Evolutionary conservation across 35 echinoderm and acorn worm genomes (phyloP).

Genomic region (Holothuria glaberrima): DNA sequence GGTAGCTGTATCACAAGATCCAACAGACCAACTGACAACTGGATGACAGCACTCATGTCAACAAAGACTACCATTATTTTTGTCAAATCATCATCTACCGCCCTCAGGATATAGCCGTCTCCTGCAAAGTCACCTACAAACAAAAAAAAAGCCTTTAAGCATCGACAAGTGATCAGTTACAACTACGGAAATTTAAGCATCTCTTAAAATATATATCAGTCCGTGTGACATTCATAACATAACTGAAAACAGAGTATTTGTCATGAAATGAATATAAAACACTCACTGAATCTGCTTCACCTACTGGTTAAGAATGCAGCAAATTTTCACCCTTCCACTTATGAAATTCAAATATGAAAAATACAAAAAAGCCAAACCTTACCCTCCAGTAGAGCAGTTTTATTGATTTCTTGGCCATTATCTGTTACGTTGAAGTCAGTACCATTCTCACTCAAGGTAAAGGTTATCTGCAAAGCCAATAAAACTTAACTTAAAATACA

Average conservation of each 20-base stretch:
- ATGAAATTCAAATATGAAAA: not conserved
- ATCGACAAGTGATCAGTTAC: no score
- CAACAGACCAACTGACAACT: slow-evolving; percentile 17
- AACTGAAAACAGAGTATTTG: no score
- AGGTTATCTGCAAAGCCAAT: slow-evolving; percentile 9
- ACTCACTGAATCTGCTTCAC: no score
- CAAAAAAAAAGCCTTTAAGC: not conserved
- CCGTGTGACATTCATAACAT: no score
- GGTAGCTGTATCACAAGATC: slow-evolving; percentile 82
- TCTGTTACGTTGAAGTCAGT: slow-evolving; percentile 62
- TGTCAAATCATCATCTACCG: not conserved
- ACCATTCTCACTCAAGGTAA: slow-evolving; percentile 18
- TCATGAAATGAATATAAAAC: no score
- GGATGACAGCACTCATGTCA: not conserved
- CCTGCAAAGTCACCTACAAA: not conserved
- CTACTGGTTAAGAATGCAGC: no score
- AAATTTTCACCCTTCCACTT: not conserved
- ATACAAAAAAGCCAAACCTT: not conserved
- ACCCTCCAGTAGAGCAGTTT: slow-evolving; percentile 63
- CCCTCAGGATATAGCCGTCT: not conserved
- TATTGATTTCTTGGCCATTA: slow-evolving; percentile 63
- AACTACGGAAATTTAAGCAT: no score
- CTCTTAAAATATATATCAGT: no score
- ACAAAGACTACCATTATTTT: not conserved
- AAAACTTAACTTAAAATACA: no score